Conservation (phyloP, 2,888 invertebrate species). For the Acrocera orbiculus region DNA sequence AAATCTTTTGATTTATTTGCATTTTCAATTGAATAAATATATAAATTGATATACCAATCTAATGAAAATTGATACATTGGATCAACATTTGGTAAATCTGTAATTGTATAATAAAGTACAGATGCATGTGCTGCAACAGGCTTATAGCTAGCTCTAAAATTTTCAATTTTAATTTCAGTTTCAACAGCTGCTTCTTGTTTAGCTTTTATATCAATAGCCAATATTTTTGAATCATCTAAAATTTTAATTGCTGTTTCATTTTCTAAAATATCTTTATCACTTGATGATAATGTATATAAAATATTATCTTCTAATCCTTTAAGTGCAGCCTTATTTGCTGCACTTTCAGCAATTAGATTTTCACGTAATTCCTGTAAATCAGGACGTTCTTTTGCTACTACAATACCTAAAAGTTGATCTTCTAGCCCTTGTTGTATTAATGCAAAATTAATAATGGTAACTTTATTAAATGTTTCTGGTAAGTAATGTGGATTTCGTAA, state of each 20-base stretch:
- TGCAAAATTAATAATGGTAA: constrained; percentile 76
- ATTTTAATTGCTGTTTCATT: constrained; percentile 79
- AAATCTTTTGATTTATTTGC: constrained; percentile 44
- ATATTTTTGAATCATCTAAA: constrained; percentile 64
- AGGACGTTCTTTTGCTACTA: constrained; percentile 76
- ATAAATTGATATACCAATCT: constrained; percentile 73
- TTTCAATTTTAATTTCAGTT: constrained; percentile 68
- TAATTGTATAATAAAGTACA: constrained; percentile 73
- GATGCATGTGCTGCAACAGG: constrained; percentile 76
- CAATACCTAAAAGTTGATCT: constrained; percentile 72
- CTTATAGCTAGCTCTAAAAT: constrained; percentile 60
- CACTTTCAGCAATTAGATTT: constrained; percentile 58
- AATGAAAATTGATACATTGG: constrained; percentile 93
- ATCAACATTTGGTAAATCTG: constrained; percentile 72
- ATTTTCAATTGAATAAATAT: constrained; percentile 29
- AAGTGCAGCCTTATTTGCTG: constrained; percentile 61
- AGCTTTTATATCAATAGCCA: constrained; percentile 64
- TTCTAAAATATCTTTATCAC: constrained; percentile 77
- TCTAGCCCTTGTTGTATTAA: constrained; percentile 55
- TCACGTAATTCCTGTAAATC: constrained; percentile 73
- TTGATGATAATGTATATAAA: constrained; percentile 60
- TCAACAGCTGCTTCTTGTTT: constrained; percentile 71
- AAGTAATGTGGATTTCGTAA: constrained; percentile 76
- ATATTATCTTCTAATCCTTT: constrained; percentile 81
- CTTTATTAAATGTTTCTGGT: constrained; percentile 75